Evolutionary conservation across 1,140 invertebrate species (phyloP), one percentile per base, ranked within the genome.

Genomic region (Hyphantria cunea): DNA sequence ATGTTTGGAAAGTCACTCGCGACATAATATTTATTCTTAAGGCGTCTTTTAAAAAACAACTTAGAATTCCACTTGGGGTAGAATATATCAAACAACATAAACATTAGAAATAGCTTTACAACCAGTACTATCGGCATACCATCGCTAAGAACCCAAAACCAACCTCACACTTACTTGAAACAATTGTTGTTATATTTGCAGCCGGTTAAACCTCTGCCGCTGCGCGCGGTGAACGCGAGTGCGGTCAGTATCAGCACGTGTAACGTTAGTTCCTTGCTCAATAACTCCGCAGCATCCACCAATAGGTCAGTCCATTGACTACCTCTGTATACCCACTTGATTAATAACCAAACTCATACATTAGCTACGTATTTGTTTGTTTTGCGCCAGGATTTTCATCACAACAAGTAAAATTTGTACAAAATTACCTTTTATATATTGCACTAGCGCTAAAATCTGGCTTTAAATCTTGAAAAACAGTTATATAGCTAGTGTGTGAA

Each of bases 231-330:
- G 66, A 80, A 76, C 70, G 70, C 74, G 68, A 65, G 76, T 76
- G 82, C 75, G 68, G 73, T 76, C 74, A 74, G 70, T 76, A 78
- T 70, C 74, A 82, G 83, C 73, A 73, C 85, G 71, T 72, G 74
- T 70, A 86, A 82, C 74, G 75, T 86, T 80, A 86, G 82, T 81
- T 80, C 82, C 84, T 83, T 86, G 84, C 87, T 88, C 82, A 86
- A 86, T 82, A 78, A 81, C 83, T 84, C 81, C 71, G 78, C 80
- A 66, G 76, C 78, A 69, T 74, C 83, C 56, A 82, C 74, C 60
- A 89, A 86, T 83, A 89, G 86, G 86, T 89, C 74, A 84, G 84
- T 84, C 75, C 74, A 65, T 66, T 70, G 69, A 65, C 60, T 25
- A 60, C 44, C 32, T 59, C 48, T 49, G 39, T 59, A 58, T 39